Evolutionary conservation across 2,888 invertebrate species (phyloP), one percentile per base, ranked within the genome.

Genomic region (Drosophila fungiperda): DNA sequence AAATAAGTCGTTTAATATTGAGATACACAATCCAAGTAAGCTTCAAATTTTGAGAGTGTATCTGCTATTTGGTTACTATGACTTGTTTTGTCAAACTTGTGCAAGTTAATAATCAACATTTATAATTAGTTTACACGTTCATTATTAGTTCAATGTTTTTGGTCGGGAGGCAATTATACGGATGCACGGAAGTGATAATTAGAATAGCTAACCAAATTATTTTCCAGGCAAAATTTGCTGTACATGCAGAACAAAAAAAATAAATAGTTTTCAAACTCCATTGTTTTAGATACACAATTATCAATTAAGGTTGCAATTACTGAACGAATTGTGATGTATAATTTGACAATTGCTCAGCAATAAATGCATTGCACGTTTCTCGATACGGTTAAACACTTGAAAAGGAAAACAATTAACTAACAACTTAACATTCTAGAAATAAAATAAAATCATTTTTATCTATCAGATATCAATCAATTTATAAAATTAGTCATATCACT

Each of bases 401-500:
- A 23, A 23, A 45, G 2, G 2, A 3, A 35, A 20, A 5, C 12
- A 63, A 60, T 42, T 20, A 40, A 55, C 35, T 35, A 58, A 33
- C 32, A 45, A 50, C 6, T 42, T 23, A 9, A 11, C 11, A 40
- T 40, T 5, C 2, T n/a, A 2, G 6, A 23, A 23, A 45, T 23
- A 23, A 45, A 23, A 23, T 15, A 15, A 17, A 40, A n/a, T 40
- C 1, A 45, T 15, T 23, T 8, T 0, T 45, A 23, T 45, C 23
- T 15, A 45, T 15, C 48, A 60, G 17, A 62, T 40, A 52, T 61
- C 7, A 52, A 66, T 76, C n/a, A 42, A 60, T 77, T 76, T 36
- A 17, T 20, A 62, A 60, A 63, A 15, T 20, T 53, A 72, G 52
- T 65, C 54, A 58, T 23, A 33, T 35, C n/a, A 49, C 17, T 40